These are phyloP conservation scores for Chlorodrepanis virens DNA, from an alignment of 2,113 vertebrate genomes.

Conservation along the genomic window DNA sequence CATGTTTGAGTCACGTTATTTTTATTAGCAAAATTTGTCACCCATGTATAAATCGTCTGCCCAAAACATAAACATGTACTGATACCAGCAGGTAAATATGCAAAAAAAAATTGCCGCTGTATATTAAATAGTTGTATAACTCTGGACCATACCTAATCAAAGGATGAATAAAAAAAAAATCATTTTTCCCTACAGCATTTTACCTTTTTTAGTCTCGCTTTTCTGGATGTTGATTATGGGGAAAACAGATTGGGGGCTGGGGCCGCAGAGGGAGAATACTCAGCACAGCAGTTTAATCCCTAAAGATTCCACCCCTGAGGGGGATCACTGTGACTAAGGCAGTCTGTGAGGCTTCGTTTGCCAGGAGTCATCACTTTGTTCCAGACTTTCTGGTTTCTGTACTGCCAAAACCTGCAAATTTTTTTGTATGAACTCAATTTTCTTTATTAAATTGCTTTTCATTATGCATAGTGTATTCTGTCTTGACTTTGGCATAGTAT, in stretches of 20 bases:
- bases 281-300: neutral
- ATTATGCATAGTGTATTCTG: neutral
- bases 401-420: neutral
- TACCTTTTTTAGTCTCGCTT: neutral
- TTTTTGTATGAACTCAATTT: neutral
- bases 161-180: neutral
- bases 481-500: neutral
- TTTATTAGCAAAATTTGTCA: neutral
- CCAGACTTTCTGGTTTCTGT: conserved; percentile 37
- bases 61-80: neutral
- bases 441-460: neutral
- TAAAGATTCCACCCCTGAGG: neutral
- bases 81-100: neutral
- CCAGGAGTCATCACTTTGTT: neutral
- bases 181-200: neutral
- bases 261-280: neutral
- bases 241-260: neutral
- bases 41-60: neutral
- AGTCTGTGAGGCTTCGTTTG: neutral
- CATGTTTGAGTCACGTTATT: neutral
- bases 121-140: neutral
- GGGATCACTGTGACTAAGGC: neutral
- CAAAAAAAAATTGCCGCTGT: neutral
- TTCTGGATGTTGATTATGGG: neutral
- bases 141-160: neutral